Conservation (phyloP, 2,797 vertebrate genomes). For the Hafferia zeledoni region DNA sequence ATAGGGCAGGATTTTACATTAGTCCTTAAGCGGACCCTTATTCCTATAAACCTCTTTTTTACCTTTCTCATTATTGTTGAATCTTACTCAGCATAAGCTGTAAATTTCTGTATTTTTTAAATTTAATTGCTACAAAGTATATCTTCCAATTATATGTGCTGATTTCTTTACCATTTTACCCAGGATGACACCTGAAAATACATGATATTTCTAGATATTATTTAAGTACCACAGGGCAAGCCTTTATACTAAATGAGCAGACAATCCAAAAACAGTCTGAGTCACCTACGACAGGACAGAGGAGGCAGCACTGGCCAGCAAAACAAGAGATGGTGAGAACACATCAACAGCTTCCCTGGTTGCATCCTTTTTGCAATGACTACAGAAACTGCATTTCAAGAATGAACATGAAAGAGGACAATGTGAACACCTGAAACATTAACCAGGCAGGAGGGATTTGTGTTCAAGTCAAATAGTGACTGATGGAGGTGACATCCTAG, state of each 20-base stretch:
- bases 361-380: background rate
- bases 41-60: background rate
- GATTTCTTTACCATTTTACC: background rate
- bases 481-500: background rate
- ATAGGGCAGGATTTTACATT: slow-evolving; percentile 14
- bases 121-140: background rate
- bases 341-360: background rate
- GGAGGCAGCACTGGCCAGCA: background rate
- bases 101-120: background rate
- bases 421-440: background rate
- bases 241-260: background rate
- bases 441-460: background rate
- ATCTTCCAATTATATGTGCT: background rate
- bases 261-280: background rate
- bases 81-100: background rate
- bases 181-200: background rate
- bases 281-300: background rate
- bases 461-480: background rate
- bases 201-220: background rate
- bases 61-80: background rate
- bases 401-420: background rate
- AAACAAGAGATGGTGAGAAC: background rate
- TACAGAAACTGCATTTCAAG: background rate
- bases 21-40: slow-evolving; percentile 16
- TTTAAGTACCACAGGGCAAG: background rate